phyloP scores from a whole-genome alignment of 2,113 vertebrate genomes.

The Syrrhaptes paradoxus region DNA sequence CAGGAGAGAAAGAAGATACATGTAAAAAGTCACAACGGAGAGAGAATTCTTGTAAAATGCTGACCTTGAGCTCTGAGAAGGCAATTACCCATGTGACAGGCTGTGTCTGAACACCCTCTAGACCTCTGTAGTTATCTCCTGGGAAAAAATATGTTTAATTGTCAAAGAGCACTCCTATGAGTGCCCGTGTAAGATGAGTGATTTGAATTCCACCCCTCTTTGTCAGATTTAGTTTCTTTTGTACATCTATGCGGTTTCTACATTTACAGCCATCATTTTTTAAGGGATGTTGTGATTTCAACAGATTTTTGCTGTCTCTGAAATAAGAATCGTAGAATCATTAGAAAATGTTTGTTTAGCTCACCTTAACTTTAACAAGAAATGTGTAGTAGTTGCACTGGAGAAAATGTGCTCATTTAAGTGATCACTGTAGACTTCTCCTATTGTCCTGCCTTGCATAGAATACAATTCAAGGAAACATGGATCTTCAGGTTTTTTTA shows the following conservation, averaged over 20 bases:
- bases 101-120: neutral
- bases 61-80: neutral
- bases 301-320: neutral
- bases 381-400: neutral
- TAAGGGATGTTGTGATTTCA: neutral
- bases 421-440: constrained; percentile 34
- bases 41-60: neutral
- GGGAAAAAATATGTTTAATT: neutral
- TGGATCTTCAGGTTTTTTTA: constrained; percentile 8
- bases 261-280: neutral
- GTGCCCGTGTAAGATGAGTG: neutral
- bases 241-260: neutral
- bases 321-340: no score
- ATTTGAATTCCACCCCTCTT: neutral
- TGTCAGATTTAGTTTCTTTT: neutral
- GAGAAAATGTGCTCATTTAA: constrained; percentile 31
- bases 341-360: neutral
- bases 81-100: neutral
- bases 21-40: neutral
- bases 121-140: neutral
- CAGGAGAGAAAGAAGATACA: neutral
- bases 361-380: neutral
- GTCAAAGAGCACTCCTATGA: neutral
- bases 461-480: constrained; percentile 36
- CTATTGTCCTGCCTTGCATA: constrained; percentile 41